Evolutionary conservation across 2,113 vertebrate species (phyloP).

Genomic region (Lota lota): DNA sequence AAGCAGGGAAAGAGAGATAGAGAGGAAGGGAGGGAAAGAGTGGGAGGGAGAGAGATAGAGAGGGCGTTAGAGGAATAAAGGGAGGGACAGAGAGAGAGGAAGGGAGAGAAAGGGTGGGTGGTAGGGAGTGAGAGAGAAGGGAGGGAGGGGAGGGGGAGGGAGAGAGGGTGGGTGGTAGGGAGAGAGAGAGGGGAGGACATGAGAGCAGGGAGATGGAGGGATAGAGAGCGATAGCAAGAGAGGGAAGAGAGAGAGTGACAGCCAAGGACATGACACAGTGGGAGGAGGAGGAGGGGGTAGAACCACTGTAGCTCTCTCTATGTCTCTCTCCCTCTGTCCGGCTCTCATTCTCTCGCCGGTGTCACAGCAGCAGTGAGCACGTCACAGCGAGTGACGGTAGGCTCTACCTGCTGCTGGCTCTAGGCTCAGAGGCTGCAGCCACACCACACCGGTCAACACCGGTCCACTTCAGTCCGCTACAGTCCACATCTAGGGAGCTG

Average conservation of each 20-base stretch:
- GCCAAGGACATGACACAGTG: constrained; percentile 67
- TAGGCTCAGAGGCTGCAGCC: neutral
- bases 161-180: constrained; percentile 1
- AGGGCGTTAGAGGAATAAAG: too few relatives aligned
- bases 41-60: neutral
- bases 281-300: constrained; percentile 55
- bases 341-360: constrained; percentile 50
- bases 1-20: neutral
- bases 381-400: constrained; percentile 82
- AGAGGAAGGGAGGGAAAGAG: neutral
- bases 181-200: neutral
- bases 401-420: constrained; percentile 72
- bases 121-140: neutral
- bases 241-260: constrained; percentile 62
- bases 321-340: constrained; percentile 76
- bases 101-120: constrained; percentile 1
- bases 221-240: constrained; percentile 24
- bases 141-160: constrained; percentile 2
- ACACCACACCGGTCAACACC: neutral
- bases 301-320: constrained; percentile 72
- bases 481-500: constrained; percentile 61
- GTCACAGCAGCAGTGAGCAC: constrained; percentile 76
- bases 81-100: constrained; percentile 19
- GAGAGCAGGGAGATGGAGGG: neutral
- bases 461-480: neutral